These are phyloP conservation scores for Carassius carassius DNA, from an alignment of 2,113 vertebrate genomes.

Conservation along the genomic window DNA sequence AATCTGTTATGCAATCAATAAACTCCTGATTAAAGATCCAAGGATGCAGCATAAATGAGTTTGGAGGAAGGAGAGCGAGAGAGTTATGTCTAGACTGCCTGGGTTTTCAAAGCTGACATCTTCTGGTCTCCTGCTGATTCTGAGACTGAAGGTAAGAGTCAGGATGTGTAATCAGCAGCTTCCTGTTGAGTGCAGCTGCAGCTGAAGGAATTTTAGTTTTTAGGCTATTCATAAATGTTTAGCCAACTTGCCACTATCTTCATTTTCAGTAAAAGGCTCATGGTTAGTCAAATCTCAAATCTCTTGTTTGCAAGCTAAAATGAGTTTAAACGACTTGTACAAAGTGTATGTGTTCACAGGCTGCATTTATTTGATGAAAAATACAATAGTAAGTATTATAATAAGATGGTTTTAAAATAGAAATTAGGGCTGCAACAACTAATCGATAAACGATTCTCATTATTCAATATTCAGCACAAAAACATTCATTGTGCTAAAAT, in stretches of 20 bases:
- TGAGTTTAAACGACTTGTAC: neutral
- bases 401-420: neutral
- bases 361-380: neutral
- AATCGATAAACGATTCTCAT: no score
- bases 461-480: no score
- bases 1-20: neutral
- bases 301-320: neutral
- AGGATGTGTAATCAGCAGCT: conserved; percentile 45
- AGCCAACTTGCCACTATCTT: neutral
- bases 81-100: conserved; percentile 32
- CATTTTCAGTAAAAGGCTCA: neutral
- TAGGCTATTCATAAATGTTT: conserved; percentile 3
- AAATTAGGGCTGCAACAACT: no score
- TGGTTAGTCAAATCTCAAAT: neutral
- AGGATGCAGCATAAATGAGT: conserved; percentile 2
- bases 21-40: neutral
- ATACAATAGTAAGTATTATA: neutral
- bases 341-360: neutral
- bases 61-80: conserved; percentile 11
- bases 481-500: no score
- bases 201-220: neutral
- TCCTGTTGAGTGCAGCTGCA: conserved; percentile 21
- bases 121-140: conserved; percentile 32
- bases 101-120: conserved; percentile 38
- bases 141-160: neutral